Conservation (phyloP, 2,888 invertebrate genomes). For the Epiblema foenella region DNA sequence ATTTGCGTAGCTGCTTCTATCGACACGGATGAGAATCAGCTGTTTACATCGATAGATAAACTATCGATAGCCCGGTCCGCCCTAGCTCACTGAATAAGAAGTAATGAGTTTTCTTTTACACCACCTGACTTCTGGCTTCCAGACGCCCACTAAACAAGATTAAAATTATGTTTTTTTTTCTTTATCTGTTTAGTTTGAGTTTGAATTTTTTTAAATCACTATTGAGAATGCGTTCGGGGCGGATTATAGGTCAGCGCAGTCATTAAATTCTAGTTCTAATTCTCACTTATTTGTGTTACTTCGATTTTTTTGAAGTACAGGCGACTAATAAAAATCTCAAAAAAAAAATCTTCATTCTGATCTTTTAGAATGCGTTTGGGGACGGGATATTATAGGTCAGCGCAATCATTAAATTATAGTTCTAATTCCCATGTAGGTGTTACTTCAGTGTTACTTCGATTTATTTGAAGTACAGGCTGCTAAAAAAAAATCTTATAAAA, state of each 20-base stretch:
- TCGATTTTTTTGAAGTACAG: too few species aligned
- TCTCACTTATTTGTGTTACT: not conserved
- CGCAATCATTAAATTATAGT: too few species aligned
- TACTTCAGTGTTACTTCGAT: not conserved
- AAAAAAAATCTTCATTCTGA: too few species aligned
- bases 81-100: slow-evolving; percentile 73
- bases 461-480: too few species aligned
- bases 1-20: slow-evolving; percentile 38
- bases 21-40: slow-evolving; percentile 43
- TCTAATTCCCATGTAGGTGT: too few species aligned
- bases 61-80: slow-evolving; percentile 50
- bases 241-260: not conserved
- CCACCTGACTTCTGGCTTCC: slow-evolving; percentile 76
- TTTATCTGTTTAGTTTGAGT: slow-evolving; percentile 54
- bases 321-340: too few species aligned
- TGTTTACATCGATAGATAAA: slow-evolving; percentile 55
- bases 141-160: slow-evolving; percentile 76
- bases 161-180: slow-evolving; percentile 65
- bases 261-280: not conserved
- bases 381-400: not conserved
- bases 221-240: slow-evolving; percentile 45
- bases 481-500: too few species aligned
- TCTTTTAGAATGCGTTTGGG: too few species aligned
- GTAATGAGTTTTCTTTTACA: slow-evolving; percentile 83
- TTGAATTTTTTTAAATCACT: slow-evolving; percentile 54